Base-by-base conservation (phyloP, 2,113 vertebrate genomes). In the Chloropsis cyanopogon region DNA sequence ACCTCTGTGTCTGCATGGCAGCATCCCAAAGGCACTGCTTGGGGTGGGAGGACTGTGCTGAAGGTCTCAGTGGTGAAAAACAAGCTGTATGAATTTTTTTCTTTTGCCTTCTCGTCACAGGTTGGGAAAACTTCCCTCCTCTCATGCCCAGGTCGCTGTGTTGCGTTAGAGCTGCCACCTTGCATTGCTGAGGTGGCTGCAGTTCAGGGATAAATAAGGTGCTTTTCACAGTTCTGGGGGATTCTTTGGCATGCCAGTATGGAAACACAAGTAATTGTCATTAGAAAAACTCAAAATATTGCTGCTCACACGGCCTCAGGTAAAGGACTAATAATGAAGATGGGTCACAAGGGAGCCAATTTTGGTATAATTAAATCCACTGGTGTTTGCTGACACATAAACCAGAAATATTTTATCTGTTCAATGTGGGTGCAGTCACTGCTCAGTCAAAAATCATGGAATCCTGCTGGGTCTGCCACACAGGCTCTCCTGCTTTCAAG, bases 201-300 rank as follows among this genome's bases (percentile, higher is more conserved):
- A 28, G 41, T 20, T 93, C 19, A 42, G 63, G 82, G 54, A 20
- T 35, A 4, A 69, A 26, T 22, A 8, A 52, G 72, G 65, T 13
- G 28, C 0, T 7, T 26, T 63, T 49, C 69, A 26, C 35, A 39
- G 7, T 39, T 84, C 59, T 59, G 60, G 50, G 82, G 29, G 21
- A 23, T 57, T 66, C 75, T 83, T 69, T 39, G 50, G 42, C 35
- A 4, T 56, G 68, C 29, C 25, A 33, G 13, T 20, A 1, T 9
- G 33, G 63, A 69, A 80, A 65, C 56, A 69, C 20, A 39, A 52
- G 71, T 16, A 49, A 44, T 18, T 83, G 79, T 72, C 70, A 39
- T 80, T 56, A 84, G 72, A 60, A 90, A 72, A 88, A 20, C 31
- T 83, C 29, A n/a, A 60, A 88, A n/a, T 91, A 17, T 61, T 90